Percentiles rank a stretch among this genome's conserved stretches.
Evolutionary conservation across 2,888 invertebrate species (phyloP).

Genomic region (Ommatoiulus sabulosus): DNA sequence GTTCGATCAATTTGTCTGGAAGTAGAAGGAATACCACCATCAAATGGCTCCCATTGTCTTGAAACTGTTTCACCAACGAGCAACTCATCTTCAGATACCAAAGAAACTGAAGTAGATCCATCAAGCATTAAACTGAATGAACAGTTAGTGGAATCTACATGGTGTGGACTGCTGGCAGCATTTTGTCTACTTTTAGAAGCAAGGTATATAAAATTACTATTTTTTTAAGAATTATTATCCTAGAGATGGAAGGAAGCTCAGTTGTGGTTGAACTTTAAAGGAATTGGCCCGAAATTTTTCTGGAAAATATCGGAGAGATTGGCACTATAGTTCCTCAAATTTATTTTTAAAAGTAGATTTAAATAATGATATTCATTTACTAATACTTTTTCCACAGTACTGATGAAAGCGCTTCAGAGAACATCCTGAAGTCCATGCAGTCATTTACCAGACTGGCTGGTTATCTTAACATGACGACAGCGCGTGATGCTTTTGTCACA

Average conservation of each 20-base stretch:
- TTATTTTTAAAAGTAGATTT: too few relatives aligned
- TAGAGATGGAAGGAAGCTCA: too few relatives aligned
- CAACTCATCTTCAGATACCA: neutral
- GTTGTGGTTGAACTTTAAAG: too few relatives aligned
- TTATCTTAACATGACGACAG: constrained; percentile 78
- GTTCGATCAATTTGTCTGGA: constrained; percentile 85
- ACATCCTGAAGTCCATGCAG: constrained; percentile 90
- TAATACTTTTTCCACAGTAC: constrained; percentile 74
- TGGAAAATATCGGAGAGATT: too few relatives aligned
- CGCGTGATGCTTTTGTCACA: constrained; percentile 93
- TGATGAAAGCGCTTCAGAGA: constrained; percentile 92
- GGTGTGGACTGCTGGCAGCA: constrained; percentile 94
- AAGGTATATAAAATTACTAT: constrained; percentile 73
- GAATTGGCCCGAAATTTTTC: too few relatives aligned
- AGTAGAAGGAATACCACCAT: constrained; percentile 69
- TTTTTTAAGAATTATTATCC: too few relatives aligned
- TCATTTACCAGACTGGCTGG: constrained; percentile 92
- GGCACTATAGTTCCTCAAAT: too few relatives aligned
- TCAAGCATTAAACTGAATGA: constrained; percentile 70
- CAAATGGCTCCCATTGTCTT: constrained; percentile 64
- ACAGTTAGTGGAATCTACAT: constrained; percentile 91
- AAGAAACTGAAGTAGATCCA: neutral
- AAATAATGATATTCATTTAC: too few relatives aligned
- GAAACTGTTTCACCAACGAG: constrained; percentile 45
- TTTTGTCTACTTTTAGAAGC: constrained; percentile 92